A percentile compares a stretch with the other conserved stretches of the same genome.
Conservation (phyloP, 2,888 invertebrate species). For the Erebia aethiops region DNA sequence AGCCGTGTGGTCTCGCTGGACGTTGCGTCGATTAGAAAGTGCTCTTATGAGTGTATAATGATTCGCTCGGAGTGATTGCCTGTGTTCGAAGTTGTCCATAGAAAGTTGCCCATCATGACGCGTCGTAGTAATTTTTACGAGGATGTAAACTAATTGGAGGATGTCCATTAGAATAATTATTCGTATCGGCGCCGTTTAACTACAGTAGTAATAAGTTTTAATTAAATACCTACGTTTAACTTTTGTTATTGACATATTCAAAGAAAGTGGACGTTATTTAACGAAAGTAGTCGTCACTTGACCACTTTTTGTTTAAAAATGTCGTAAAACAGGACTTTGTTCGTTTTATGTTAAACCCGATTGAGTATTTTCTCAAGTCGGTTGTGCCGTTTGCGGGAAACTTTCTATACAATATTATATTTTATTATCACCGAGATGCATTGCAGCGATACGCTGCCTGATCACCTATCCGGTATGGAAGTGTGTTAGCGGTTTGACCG, state of each 20-base stretch:
- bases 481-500: conserved; percentile 62
- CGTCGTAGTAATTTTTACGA: conserved; percentile 62
- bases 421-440: conserved; percentile 34
- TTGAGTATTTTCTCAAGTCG: conserved; percentile 12
- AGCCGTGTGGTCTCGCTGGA: conserved; percentile 53
- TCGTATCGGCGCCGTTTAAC: conserved; percentile 28
- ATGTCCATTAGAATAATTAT: conserved; percentile 53
- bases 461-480: conserved; percentile 57
- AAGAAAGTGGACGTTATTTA: conserved; percentile 13
- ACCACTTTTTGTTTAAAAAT: conserved; percentile 18
- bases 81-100: conserved; percentile 68
- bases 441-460: conserved; percentile 36
- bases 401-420: conserved; percentile 38
- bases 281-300: conserved; percentile 12
- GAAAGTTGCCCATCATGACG: conserved; percentile 71
- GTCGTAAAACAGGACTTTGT: conserved; percentile 6
- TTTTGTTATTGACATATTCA: conserved; percentile 2
- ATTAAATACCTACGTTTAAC: conserved; percentile 15
- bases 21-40: conserved; percentile 73
- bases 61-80: conserved; percentile 76
- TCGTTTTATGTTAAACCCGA: conserved; percentile 8
- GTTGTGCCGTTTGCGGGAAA: conserved; percentile 10
- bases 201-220: conserved; percentile 9
- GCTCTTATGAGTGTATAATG: conserved; percentile 69
- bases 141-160: conserved; percentile 67